Base-by-base conservation (phyloP, 2,888 invertebrate genomes). In the Nebria salina region DNA sequence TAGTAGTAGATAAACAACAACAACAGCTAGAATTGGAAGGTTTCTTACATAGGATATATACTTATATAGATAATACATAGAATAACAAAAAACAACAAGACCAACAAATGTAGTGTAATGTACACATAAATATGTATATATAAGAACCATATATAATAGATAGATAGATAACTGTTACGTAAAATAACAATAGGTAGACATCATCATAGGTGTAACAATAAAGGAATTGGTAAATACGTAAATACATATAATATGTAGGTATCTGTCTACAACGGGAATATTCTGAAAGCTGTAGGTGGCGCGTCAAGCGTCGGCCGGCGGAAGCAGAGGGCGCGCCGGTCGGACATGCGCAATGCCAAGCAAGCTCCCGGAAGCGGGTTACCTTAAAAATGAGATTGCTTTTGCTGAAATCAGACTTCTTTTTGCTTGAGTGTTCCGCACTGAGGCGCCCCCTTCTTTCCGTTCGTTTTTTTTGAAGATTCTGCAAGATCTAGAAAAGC, bases 311-410 rank as follows among this genome's bases (percentile, higher is more conserved):
- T 43, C 76, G 76, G 81, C 81, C 81, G 84, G 87, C 87, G 87
- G 87, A 88, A 88, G 88, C 88, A 87, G 87, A 88, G 88, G 88
- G 88, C 88, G 87, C 88, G 87, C 87, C 87, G 86, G 86, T 88
- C 88, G 88, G 88, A 86, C 88, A 89, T 88, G 88, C 87, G 85
- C 85, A 85, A 70, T 84, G 85, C 86, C 85, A 86, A 87, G 87
- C 87, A 85, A 86, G 84, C 81, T 73, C 81, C 88, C 87, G 88
- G 88, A 90, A 90, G 92, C 93, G 92, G 93, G 93, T 96, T 97
- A 97, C 97, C 97, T 97, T 97, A 95, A 97, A 96, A 95, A 97
- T 97, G 93, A 97, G 96, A 95, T 96, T 96, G 96, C 96, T 97
- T 95, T 96, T 96, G 93, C 94, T 95, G 94, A 92, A 93, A 94